Conservation (phyloP, 2,797 vertebrate genomes). For the Mus minutoides region DNA sequence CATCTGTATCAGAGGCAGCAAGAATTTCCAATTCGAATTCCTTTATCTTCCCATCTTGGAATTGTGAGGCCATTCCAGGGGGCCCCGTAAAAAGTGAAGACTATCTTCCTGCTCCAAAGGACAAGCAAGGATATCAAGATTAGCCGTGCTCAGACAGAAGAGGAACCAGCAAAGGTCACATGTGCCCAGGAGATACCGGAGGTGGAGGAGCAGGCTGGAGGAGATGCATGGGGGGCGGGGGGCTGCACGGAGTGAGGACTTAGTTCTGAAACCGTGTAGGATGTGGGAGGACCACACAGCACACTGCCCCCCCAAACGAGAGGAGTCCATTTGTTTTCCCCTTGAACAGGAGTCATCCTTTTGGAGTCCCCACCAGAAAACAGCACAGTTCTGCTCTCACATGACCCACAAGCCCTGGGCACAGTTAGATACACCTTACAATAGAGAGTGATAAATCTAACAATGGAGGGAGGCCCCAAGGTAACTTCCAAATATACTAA, state of each 20-base stretch:
- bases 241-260: not conserved
- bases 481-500: not conserved
- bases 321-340: conserved; percentile 36
- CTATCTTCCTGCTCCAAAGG: conserved; percentile 50
- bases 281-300: too few species aligned
- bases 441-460: conserved; percentile 3
- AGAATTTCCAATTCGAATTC: conserved; percentile 58
- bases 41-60: conserved; percentile 68
- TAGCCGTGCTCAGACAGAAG: not conserved
- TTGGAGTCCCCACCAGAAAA: not conserved
- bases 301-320: not conserved
- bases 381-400: conserved; percentile 10
- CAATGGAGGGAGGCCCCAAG: not conserved
- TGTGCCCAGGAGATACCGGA: not conserved
- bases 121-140: conserved; percentile 72
- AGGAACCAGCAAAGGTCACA: not conserved
- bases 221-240: rapidly evolving
- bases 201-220: not conserved
- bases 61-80: conserved; percentile 62
- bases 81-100: conserved; percentile 22
- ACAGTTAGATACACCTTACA: conserved; percentile 6
- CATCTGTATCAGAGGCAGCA: conserved; percentile 15
- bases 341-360: not conserved
- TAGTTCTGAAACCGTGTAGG: not conserved
- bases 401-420: conserved; percentile 1